Evolutionary conservation across 2,113 vertebrate species (phyloP).

Genomic region (Halcyon senegalensis): DNA sequence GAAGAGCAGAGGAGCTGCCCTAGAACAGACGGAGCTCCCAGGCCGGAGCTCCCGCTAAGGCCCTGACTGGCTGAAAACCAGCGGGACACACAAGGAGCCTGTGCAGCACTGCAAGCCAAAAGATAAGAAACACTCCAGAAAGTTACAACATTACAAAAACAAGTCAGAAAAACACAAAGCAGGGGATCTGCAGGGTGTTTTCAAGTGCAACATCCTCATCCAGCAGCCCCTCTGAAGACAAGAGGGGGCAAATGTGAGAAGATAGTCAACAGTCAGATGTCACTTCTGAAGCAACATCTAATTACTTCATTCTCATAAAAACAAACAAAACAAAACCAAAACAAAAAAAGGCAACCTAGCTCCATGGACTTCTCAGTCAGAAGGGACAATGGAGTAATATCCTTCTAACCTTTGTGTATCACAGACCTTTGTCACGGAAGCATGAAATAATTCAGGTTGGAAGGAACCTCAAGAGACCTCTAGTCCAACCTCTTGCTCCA

Average conservation of each 20-base stretch:
- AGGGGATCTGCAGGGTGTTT: neutral
- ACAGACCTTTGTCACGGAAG: neutral
- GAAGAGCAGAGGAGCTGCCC: neutral
- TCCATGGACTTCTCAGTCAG: neutral
- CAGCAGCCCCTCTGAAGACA: neutral
- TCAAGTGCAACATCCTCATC: neutral
- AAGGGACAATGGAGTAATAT: neutral
- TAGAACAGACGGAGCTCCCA: neutral
- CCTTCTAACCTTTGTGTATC: neutral
- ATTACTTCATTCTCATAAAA: neutral
- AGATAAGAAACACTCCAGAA: neutral
- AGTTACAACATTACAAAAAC: neutral
- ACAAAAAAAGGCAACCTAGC: neutral
- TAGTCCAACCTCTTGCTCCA: neutral
- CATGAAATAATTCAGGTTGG: neutral
- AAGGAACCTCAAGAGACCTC: neutral
- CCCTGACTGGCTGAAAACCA: neutral
- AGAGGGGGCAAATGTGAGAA: neutral
- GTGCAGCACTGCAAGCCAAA: neutral
- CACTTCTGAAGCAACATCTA: neutral
- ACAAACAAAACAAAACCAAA: too few species aligned
- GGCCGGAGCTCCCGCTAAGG: neutral
- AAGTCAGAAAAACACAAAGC: neutral
- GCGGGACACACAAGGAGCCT: too few species aligned
- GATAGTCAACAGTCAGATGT: rapidly evolving